These are phyloP conservation scores for Ecliptopera silaceata DNA, from an alignment of 2,888 invertebrate genomes.

Conservation along the genomic window DNA sequence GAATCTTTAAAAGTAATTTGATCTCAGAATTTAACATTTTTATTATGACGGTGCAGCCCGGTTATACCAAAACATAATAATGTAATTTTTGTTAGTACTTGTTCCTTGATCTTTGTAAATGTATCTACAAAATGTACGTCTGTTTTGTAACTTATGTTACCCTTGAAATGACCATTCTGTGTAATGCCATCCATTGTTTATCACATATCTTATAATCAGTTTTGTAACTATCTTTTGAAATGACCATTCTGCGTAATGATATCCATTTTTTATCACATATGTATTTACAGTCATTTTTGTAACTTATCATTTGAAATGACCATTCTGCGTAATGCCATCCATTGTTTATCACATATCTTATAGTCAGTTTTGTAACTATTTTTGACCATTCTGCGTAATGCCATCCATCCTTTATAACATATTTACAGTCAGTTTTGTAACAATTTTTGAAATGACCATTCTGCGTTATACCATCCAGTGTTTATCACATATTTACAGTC, in stretches of 20 bases:
- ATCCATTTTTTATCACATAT: too few species aligned
- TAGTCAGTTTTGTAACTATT: too few species aligned
- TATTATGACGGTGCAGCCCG: constrained; percentile 56
- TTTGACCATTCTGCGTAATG: too few species aligned
- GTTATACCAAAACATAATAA: constrained; percentile 76
- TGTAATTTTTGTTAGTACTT: constrained; percentile 60
- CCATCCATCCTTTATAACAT: too few species aligned
- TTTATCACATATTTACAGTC: constrained; percentile 1
- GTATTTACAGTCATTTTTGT: constrained; percentile 39
- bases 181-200: constrained; percentile 2
- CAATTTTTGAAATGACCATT: constrained; percentile 23
- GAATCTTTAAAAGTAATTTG: constrained; percentile 66
- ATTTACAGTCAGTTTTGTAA: constrained; percentile 35
- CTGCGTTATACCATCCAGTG: constrained; percentile 2
- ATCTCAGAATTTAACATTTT: constrained; percentile 65
- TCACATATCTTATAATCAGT: not conserved
- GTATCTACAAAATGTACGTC: constrained; percentile 36
- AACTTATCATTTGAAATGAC: constrained; percentile 26
- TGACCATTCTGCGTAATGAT: too few species aligned
- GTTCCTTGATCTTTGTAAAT: constrained; percentile 73
- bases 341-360: not conserved
- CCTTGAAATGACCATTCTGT: constrained; percentile 20
- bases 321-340: constrained; percentile 5
- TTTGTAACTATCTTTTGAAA: too few species aligned
- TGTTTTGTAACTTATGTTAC: constrained; percentile 31